Conservation (phyloP, 2,113 vertebrate genomes). For the Catharus bicknelli region DNA sequence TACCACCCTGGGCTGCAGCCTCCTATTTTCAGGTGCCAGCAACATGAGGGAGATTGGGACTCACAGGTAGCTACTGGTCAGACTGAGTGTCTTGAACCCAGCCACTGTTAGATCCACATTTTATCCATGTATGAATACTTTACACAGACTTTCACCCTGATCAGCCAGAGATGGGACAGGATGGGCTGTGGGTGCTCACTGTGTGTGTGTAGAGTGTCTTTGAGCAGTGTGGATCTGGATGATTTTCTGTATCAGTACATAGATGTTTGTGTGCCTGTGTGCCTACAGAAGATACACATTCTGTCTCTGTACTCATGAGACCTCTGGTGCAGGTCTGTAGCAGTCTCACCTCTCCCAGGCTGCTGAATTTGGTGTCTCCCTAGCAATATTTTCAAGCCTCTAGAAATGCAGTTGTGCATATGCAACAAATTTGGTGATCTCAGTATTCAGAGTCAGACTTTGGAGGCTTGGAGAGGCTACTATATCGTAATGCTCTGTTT, state of each 20-base stretch:
- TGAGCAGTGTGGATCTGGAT: not conserved
- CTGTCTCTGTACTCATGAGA: rapidly evolving
- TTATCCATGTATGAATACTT: not conserved
- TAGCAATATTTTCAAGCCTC: not conserved
- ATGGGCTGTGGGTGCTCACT: not conserved
- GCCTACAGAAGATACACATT: not conserved
- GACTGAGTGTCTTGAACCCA: not conserved
- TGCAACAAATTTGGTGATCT: not conserved
- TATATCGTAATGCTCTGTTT: not conserved
- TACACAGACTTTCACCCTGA: not conserved
- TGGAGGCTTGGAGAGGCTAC: not conserved
- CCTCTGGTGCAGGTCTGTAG: not conserved
- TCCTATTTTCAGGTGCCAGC: not conserved
- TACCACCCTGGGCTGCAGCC: not conserved
- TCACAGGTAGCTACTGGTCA: not conserved
- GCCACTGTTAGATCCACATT: rapidly evolving
- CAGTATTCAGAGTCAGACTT: not conserved
- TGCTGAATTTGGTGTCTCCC: not conserved
- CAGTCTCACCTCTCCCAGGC: not conserved
- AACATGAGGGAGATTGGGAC: not conserved
- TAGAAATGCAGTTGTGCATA: not conserved
- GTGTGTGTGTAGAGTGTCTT: not conserved
- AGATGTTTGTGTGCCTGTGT: not conserved
- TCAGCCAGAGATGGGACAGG: not conserved
- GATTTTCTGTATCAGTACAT: not conserved